These are phyloP conservation scores for Sander vitreus DNA, from an alignment of 2,113 vertebrate species.

Conservation along the genomic window DNA sequence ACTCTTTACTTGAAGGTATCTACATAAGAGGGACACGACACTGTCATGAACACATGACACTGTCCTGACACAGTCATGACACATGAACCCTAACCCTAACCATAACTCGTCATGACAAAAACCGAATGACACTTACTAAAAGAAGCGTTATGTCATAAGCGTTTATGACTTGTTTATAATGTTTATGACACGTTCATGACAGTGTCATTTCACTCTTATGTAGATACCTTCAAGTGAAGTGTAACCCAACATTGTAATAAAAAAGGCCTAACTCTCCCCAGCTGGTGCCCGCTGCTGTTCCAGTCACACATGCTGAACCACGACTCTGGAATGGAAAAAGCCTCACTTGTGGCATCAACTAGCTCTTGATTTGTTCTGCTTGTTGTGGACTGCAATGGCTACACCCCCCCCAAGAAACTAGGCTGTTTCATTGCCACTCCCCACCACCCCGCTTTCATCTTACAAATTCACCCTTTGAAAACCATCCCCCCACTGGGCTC, in stretches of 20 bases:
- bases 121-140: too few species aligned
- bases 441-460: constrained; percentile 35
- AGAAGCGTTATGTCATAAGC: too few species aligned
- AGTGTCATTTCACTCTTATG: too few species aligned
- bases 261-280: constrained; percentile 38
- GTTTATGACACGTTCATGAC: too few species aligned
- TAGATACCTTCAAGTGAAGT: too few species aligned
- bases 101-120: too few species aligned
- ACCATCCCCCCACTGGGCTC: constrained; percentile 18
- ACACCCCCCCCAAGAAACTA: not conserved
- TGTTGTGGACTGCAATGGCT: constrained; percentile 55
- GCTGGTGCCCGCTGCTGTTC: constrained; percentile 33
- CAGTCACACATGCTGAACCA: constrained; percentile 42
- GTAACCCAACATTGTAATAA: not conserved
- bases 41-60: too few species aligned
- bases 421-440: constrained; percentile 11
- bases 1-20: too few species aligned
- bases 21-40: too few species aligned
- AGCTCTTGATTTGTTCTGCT: constrained; percentile 61
- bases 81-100: too few species aligned
- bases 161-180: too few species aligned
- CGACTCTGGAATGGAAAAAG: constrained; percentile 35
- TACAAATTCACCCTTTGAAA: not conserved
- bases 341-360: constrained; percentile 63
- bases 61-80: too few species aligned